Percentiles rank a stretch among this genome's conserved stretches.
phyloP scores from a whole-genome alignment of 2,888 invertebrate species.

The Dilophus febrilis region DNA sequence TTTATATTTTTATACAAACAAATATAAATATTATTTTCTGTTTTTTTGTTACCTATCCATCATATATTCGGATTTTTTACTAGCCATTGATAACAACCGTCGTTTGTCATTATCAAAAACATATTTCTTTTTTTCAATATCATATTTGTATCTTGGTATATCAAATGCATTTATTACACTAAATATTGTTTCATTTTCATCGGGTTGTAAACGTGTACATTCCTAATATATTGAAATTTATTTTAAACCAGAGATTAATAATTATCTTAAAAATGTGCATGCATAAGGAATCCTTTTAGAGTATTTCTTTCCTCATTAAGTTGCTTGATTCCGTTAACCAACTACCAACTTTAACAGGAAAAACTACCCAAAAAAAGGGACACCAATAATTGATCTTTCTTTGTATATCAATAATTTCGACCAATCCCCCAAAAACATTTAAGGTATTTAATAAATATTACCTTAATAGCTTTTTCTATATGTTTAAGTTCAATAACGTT shows the following conservation, averaged over 20 bases:
- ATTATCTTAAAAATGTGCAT: neutral
- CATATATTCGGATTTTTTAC: conserved; percentile 52
- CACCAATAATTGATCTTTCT: no score
- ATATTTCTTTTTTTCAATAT: conserved; percentile 66
- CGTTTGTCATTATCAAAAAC: conserved; percentile 20
- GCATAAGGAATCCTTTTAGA: neutral
- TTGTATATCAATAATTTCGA: no score
- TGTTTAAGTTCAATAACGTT: conserved; percentile 55
- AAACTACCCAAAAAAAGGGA: no score
- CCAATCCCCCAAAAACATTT: no score
- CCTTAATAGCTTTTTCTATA: conserved; percentile 55
- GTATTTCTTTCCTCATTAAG: no score
- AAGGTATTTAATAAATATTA: conserved; percentile 20
- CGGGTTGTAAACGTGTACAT: conserved; percentile 30
- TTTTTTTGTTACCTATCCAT: conserved; percentile 36
- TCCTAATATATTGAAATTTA: conserved; percentile 8
- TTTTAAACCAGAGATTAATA: neutral
- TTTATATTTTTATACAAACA: neutral
- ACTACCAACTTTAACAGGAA: no score
- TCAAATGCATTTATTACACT: conserved; percentile 68
- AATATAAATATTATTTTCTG: conserved; percentile 6
- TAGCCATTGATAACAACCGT: conserved; percentile 40
- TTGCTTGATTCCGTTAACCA: no score
- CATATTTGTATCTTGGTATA: conserved; percentile 60
- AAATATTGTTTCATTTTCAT: conserved; percentile 54